Base-by-base conservation (phyloP, 2,888 invertebrate species). In the Ferrisia virgata region DNA sequence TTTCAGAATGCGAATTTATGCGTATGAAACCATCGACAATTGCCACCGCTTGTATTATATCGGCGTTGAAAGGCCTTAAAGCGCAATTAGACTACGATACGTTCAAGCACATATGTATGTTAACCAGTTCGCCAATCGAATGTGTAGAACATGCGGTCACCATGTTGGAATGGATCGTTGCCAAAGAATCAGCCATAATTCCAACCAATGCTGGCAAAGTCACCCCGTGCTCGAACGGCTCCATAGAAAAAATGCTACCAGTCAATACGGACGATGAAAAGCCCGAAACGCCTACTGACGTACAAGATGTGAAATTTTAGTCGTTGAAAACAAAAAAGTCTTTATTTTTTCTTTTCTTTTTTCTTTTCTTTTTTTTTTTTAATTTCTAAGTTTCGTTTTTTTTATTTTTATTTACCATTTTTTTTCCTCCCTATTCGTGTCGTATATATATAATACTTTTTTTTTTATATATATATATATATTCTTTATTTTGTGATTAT, bases 1-100 rank as follows among this genome's bases (percentile, higher is more conserved):
- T 84, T 84, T n/a, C 79, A 83, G 83, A 83, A 83, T 83, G 76
- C 79, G 53, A 84, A 22, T 84, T 84, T 43, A 79, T 84, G 69
- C 80, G 58, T 2, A 58, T 80, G 58, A 79, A 80, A 31, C 84
- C 84, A 31, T 84, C 84, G 13, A 80, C 80, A 11, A 69, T 84
- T 31, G 84, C 84, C 13, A 79, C 80, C 2, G 78, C 84, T 47
- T 84, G 84, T 43, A 79, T 84, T 22, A 43, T 84, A 58, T 79
- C 84, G 39, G 84, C 84, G 13, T 58, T 84, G 28, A 79, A 79
- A 80, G 84, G 84, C 13, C 40, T 84, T 8, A 84, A 84, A 40
- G 53, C 79, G 22, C 79, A 79, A 43, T 40, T 80, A 33, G 84
- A 84, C 28, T 69, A 47, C 40, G 79, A 79, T 25, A 79, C 40